Evolutionary conservation across 2,113 vertebrate genomes (phyloP).

Genomic region (Forbesichthys papilliferus): DNA sequence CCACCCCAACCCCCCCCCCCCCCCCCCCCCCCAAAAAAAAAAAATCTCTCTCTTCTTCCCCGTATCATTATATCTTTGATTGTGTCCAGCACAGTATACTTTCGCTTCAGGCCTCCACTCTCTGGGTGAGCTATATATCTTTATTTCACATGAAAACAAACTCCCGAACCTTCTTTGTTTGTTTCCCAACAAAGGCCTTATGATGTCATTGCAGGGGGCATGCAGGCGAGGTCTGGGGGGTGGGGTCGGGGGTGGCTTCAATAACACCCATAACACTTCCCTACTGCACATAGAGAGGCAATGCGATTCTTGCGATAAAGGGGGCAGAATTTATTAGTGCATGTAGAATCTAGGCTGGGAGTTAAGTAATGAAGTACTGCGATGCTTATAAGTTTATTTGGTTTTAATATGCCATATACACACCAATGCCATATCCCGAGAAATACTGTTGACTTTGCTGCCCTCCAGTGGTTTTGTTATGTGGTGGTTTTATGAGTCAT

Average conservation of each 20-base stretch:
- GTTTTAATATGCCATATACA: neutral
- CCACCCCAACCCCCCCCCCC: too few species aligned
- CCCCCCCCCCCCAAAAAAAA: neutral
- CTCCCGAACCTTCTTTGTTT: conserved; percentile 65
- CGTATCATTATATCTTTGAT: neutral
- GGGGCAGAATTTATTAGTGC: too few species aligned
- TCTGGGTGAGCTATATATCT: conserved; percentile 22
- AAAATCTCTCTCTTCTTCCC: conserved; percentile 7
- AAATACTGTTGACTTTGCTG: conserved; percentile 32
- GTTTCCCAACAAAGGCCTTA: conserved; percentile 73
- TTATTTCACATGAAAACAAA: conserved; percentile 75
- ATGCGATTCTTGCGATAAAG: neutral
- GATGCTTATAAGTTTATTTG: neutral
- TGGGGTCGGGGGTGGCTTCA: conserved; percentile 23
- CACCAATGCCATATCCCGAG: neutral
- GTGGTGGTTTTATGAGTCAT: too few species aligned
- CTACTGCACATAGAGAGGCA: conserved; percentile 23
- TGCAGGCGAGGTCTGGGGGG: conserved; percentile 47
- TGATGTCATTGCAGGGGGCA: conserved; percentile 66
- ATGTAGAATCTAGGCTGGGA: neutral
- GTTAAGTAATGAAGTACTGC: neutral
- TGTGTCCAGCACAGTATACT: too few species aligned
- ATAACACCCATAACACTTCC: conserved; percentile 21
- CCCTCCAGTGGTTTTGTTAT: conserved; percentile 48
- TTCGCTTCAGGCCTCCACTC: too few species aligned